Conservation (phyloP, 2,888 invertebrate genomes). For the Cordilura impudica region DNA sequence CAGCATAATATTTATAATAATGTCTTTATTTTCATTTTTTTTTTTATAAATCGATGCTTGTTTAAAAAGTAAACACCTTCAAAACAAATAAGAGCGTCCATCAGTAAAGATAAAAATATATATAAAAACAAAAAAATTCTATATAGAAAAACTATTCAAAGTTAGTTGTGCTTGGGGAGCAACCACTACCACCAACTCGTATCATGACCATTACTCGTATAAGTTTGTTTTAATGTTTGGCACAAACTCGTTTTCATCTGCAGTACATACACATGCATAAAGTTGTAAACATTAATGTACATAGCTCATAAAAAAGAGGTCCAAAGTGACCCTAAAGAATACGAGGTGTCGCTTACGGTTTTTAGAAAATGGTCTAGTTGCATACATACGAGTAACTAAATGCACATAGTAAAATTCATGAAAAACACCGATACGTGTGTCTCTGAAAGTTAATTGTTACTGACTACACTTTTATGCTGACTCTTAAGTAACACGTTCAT, state of each 20-base stretch:
- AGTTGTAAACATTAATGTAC: constrained; percentile 18
- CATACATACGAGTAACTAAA: background rate
- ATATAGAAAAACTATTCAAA: constrained; percentile 40
- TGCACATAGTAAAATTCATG: background rate
- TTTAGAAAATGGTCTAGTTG: constrained; percentile 24
- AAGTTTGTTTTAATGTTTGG: constrained; percentile 29
- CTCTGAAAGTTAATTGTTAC: constrained; percentile 57
- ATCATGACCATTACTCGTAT: constrained; percentile 38
- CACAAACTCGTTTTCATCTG: background rate
- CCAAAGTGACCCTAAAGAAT: constrained; percentile 53
- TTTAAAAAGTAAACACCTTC: background rate
- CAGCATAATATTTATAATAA: constrained; percentile 30
- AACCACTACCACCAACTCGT: constrained; percentile 13
- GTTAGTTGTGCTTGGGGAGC: constrained; percentile 35
- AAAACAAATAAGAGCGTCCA: background rate
- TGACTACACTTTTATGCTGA: constrained; percentile 59
- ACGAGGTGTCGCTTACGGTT: constrained; percentile 45
- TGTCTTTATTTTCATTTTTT: constrained; percentile 1
- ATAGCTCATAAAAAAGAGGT: constrained; percentile 48
- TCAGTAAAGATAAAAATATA: background rate
- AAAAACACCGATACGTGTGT: background rate
- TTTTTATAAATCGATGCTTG: background rate
- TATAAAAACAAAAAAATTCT: background rate
- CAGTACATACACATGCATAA: background rate
- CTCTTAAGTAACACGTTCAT: constrained; percentile 42